Percentiles rank a stretch among this genome's conserved stretches.
These are phyloP conservation scores for Neodiprion pinetum DNA, from an alignment of 1,140 invertebrate genomes.

Conservation along the genomic window DNA sequence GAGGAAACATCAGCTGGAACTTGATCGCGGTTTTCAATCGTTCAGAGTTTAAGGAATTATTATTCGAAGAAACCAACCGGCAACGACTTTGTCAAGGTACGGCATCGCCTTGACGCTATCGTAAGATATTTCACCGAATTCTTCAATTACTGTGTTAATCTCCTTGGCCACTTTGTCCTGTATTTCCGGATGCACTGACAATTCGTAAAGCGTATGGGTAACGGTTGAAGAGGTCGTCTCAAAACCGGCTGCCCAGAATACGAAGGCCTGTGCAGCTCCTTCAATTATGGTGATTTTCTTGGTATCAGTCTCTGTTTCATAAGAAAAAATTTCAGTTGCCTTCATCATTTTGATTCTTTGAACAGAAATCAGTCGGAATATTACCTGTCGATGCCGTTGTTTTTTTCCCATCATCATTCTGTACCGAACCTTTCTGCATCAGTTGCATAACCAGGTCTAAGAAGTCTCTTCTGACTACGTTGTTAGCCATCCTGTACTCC, in stretches of 20 bases:
- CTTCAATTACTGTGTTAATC: slow-evolving; percentile 30
- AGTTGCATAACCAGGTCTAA: slow-evolving; percentile 44
- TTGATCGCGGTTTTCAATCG: background rate
- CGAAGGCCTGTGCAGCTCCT: slow-evolving; percentile 35
- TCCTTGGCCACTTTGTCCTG: slow-evolving; percentile 39
- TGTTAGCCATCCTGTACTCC: slow-evolving; percentile 54
- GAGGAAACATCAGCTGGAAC: slow-evolving; percentile 1
- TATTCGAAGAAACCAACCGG: slow-evolving; percentile 27
- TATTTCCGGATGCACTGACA: slow-evolving; percentile 39
- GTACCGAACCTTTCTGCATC: slow-evolving; percentile 35
- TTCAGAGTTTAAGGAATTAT: no score
- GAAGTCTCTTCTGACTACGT: slow-evolving; percentile 56
- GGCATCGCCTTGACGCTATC: slow-evolving; percentile 30
- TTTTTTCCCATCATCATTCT: slow-evolving; percentile 18
- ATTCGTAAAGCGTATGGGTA: slow-evolving; percentile 41
- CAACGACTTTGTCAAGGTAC: slow-evolving; percentile 37
- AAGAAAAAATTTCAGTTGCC: slow-evolving; percentile 13
- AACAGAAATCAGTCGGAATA: background rate
- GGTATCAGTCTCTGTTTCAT: slow-evolving; percentile 48
- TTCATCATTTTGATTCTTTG: slow-evolving; percentile 39
- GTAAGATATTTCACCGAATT: slow-evolving; percentile 24
- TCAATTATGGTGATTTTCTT: slow-evolving; percentile 34
- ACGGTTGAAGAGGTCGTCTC: slow-evolving; percentile 50
- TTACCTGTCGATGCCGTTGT: background rate
- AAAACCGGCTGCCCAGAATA: slow-evolving; percentile 50